Evolutionary conservation across 2,113 vertebrate species (phyloP), one percentile per base, ranked within the genome.

Genomic region (Percina caprodes): DNA sequence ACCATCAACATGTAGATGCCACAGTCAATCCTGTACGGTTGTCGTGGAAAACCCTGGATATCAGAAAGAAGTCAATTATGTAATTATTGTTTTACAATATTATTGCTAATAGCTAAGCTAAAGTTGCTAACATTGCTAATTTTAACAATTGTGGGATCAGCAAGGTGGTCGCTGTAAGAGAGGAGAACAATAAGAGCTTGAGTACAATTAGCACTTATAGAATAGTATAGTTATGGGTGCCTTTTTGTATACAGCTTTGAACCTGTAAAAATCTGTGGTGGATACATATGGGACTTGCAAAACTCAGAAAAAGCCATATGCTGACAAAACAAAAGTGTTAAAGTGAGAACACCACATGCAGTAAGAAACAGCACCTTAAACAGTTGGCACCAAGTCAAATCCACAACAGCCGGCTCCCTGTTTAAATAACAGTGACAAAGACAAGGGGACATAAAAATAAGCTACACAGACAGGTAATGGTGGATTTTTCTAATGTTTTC

Each of bases 251-350:
- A 35, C 24, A 42, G 69, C 70, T 74, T n/a, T 58, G 61, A n/a
- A 61, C 59, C 39, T 26, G 59, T 55, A 14, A 4, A 42, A 73
- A 65, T 26, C 63, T 16, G 74, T 6, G 26, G 21, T 48, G 24
- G 59, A 71, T 46, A 46, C 58, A 12, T 11, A 1, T 24, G 75
- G 65, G 66, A 69, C 33, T n/a, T 45, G 16, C 30, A 74, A n/a
- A 46, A 72, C 24, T 13, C 23, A 58, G 15, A 61, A 60, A 21
- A 39, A 68, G 65, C 10, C 45, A 52, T 11, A n/a, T 30, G 0
- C 23, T 46, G 48, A 54, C 76, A 62, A 45, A 49, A 67, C 62
- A 49, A 52, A 51, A 45, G 16, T 16, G 66, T 45, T 54, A 18
- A 9, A 24, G 54, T 30, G 26, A 61, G 45, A 66, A 45, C 63